Conservation (phyloP, 2,888 invertebrate species). For the Orthonychiurus folsomi region DNA sequence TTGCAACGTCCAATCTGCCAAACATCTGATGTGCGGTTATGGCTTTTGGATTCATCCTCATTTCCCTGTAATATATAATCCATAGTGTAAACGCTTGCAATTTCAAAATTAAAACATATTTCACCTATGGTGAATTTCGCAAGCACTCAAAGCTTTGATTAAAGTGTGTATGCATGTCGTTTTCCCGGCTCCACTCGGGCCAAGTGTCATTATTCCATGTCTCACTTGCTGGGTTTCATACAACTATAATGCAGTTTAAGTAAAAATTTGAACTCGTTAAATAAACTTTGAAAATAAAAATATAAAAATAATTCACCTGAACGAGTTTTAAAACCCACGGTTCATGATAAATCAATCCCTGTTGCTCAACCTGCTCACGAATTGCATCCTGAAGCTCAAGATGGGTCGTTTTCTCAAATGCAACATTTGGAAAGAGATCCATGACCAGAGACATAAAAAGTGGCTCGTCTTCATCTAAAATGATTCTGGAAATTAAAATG, state of each 20-base stretch:
- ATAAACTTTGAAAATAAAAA: background rate
- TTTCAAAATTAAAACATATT: background rate
- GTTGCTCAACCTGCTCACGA: conserved; percentile 67
- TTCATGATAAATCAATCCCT: conserved; percentile 78
- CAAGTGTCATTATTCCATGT: conserved; percentile 82
- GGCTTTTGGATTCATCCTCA: conserved; percentile 97
- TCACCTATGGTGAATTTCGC: conserved; percentile 72
- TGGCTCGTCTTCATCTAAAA: conserved; percentile 86
- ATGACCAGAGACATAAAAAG: conserved; percentile 92
- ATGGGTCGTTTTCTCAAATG: conserved; percentile 82
- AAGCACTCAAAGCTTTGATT: conserved; percentile 81
- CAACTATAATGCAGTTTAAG: conserved; percentile 58
- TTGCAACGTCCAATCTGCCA: conserved; percentile 77
- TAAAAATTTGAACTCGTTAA: too few species aligned
- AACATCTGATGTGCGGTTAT: conserved; percentile 98
- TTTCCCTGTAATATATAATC: conserved; percentile 55
- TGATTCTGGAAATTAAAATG: background rate
- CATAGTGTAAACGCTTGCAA: background rate
- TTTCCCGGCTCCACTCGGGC: conserved; percentile 91
- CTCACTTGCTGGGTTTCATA: conserved; percentile 91
- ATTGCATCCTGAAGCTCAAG: conserved; percentile 82
- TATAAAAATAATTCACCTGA: conserved; percentile 52
- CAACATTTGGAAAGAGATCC: conserved; percentile 91
- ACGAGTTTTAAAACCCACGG: conserved; percentile 91
- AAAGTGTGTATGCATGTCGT: conserved; percentile 81